These are phyloP conservation scores for Seladonia tumulorum DNA, from an alignment of 2,888 invertebrate species.

Conservation along the genomic window DNA sequence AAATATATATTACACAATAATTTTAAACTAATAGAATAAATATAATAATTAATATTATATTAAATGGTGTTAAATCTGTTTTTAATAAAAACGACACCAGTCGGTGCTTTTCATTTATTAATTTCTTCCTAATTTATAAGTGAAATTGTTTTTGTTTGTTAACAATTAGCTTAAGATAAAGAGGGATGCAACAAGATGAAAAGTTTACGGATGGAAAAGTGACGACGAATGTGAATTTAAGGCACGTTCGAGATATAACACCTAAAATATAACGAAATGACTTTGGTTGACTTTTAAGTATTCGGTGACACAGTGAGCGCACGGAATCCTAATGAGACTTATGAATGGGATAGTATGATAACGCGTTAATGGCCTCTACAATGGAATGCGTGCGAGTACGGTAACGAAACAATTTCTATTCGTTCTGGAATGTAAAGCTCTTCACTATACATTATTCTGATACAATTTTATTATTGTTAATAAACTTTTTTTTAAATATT, in stretches of 20 bases:
- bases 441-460: background rate
- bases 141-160: background rate
- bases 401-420: background rate
- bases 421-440: background rate
- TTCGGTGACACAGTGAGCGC: constrained; percentile 20
- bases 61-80: background rate
- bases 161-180: background rate
- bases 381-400: background rate
- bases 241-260: constrained; percentile 13
- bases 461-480: background rate
- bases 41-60: background rate
- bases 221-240: background rate
- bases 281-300: constrained; percentile 28
- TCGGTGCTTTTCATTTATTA: background rate
- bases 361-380: constrained; percentile 5
- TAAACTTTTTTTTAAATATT: background rate
- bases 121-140: background rate
- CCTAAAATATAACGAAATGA: constrained; percentile 12
- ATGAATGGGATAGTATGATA: constrained; percentile 40
- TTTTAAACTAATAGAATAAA: background rate
- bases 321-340: constrained; percentile 44
- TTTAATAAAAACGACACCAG: background rate
- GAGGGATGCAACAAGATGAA: background rate
- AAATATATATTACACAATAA: too few species aligned
- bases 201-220: background rate